phyloP scores from a whole-genome alignment of 1,140 invertebrate genomes.

The Reticulitermes speratus region DNA sequence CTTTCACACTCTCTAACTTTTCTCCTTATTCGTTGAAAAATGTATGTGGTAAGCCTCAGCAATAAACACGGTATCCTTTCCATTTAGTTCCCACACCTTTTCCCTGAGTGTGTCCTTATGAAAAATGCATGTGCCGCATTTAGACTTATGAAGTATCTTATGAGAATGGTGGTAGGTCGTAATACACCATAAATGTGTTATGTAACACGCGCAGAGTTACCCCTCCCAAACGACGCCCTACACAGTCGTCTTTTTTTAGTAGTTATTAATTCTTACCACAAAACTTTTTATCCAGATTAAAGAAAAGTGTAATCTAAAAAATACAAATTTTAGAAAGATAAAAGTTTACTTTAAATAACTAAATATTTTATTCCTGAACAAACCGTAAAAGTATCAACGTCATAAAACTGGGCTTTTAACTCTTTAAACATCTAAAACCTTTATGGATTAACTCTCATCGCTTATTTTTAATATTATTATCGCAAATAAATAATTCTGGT shows the following conservation, averaged over 20 bases:
- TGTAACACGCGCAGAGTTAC: not conserved
- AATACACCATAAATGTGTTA: not conserved
- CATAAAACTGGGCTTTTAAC: not conserved
- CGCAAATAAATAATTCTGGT: too few relatives aligned
- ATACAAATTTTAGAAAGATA: not conserved
- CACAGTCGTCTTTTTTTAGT: not conserved
- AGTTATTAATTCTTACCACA: not conserved
- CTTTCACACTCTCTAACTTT: not conserved
- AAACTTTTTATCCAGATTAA: conserved; percentile 5
- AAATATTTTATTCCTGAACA: not conserved
- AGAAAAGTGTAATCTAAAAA: not conserved
- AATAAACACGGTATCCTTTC: conserved; percentile 6
- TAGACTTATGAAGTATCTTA: conserved; percentile 1
- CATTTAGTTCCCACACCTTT: not conserved
- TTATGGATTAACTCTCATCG: too few relatives aligned
- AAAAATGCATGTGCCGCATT: conserved; percentile 15
- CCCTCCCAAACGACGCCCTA: not conserved
- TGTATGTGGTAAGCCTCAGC: not conserved
- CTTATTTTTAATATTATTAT: not conserved
- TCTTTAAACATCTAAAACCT: not conserved
- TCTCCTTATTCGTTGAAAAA: not conserved
- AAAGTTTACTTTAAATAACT: not conserved
- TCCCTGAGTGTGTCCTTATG: not conserved
- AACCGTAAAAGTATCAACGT: not conserved
- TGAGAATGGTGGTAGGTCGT: not conserved